Evolutionary conservation across 2,888 invertebrate genomes (phyloP), one percentile per base, ranked within the genome.

Genomic region (Tetropium fuscum): DNA sequence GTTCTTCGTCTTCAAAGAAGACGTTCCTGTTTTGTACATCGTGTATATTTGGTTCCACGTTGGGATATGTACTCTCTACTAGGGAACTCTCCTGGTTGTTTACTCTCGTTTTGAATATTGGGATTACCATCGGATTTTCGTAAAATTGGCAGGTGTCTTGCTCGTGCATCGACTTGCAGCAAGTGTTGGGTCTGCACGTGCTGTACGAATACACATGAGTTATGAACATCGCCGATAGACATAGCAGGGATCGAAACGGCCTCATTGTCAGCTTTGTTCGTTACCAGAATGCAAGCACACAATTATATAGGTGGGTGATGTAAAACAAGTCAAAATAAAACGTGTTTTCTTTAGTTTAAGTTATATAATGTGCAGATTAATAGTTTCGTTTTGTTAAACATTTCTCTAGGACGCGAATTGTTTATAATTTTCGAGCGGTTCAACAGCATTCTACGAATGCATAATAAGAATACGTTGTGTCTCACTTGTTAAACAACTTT

Each of bases 91-190:
- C 8, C 13, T 25, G 16, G 18, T 10, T 2, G 16, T 51, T 51
- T 7, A 40, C 19, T 41, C 55, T 47, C n/a, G 47, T 11, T 13
- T 36, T 11, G 18, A 45, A 51, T 15, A 51, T 25, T 2, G 45
- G 36, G 5, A 47, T 20, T 16, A 64, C 19, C 27, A 55, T 30
- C 8, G 60, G 63, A 41, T 64, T 64, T 22, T 64, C 60, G 16
- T 41, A 58, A 20, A 34, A 58, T 1, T 55, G 6, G 20, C 63
- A 64, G 7, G 30, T 51, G 34, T 2, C 5, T 1, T 34, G 13
- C 27, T 55, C 22, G 1, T 20, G 36, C 13, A 8, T 5, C 5
- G 36, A 16, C 5, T 3, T 11, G 10, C 22, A 41, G 22, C 22
- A 41, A 6, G n/a, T 18, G 11, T 7, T n/a, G 8, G 51, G 16